phyloP scores from a whole-genome alignment of 2,797 vertebrate species.

The Halcyon leucocephala region DNA sequence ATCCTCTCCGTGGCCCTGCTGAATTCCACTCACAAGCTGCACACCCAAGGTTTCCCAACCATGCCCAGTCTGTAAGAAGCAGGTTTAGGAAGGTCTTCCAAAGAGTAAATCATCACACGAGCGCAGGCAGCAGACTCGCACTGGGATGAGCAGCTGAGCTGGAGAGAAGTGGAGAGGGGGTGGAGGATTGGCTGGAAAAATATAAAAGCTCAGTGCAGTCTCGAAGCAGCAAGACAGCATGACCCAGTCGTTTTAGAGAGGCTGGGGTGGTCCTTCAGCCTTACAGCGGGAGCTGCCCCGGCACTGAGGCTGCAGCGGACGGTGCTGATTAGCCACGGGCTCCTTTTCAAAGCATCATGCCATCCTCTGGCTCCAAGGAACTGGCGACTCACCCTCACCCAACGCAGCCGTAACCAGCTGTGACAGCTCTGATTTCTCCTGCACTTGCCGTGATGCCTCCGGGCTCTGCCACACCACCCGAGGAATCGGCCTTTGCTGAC shows the following conservation, averaged over 20 bases:
- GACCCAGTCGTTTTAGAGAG: background rate
- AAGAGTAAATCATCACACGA: background rate
- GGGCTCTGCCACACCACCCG: background rate
- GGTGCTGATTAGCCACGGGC: background rate
- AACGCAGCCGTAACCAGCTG: background rate
- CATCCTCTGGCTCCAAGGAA: background rate
- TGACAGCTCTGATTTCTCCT: background rate
- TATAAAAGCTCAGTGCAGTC: background rate
- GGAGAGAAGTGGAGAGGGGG: background rate
- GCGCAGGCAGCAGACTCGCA: background rate
- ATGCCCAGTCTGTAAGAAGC: background rate
- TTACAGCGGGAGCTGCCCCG: background rate
- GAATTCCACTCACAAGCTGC: background rate
- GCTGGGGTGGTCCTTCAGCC: background rate
- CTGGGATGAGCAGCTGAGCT: background rate
- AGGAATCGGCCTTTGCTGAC: background rate
- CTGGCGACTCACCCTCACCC: background rate
- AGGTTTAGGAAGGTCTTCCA: background rate
- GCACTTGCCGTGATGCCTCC: fast-evolving
- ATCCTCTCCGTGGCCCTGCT: background rate
- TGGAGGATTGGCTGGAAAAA: background rate
- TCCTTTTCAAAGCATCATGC: background rate
- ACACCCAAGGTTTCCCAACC: background rate
- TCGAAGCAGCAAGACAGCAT: background rate
- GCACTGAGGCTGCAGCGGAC: fast-evolving